Conservation (phyloP, 2,113 vertebrate species). For the Lampris megalopsis region DNA sequence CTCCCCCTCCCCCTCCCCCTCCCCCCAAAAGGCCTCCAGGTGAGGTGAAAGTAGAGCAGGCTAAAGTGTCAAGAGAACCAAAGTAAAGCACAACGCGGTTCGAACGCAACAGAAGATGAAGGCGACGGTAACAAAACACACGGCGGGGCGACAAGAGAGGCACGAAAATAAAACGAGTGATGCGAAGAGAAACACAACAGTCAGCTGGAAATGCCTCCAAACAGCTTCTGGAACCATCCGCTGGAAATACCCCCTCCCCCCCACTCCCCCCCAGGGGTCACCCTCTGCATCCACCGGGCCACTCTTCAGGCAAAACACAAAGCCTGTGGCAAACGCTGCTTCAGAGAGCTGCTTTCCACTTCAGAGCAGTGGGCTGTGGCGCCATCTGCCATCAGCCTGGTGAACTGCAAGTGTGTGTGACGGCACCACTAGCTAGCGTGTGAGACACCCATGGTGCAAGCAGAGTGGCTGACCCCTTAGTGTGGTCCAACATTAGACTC, state of each 20-base stretch:
- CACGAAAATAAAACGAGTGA: slow-evolving; percentile 68
- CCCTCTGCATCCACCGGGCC: slow-evolving; percentile 44
- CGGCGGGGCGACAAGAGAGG: slow-evolving; percentile 64
- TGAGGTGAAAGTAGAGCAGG: slow-evolving; percentile 59
- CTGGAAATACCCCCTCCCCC: slow-evolving; percentile 19
- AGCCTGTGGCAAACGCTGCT: slow-evolving; percentile 15
- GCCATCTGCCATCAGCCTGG: slow-evolving; percentile 62
- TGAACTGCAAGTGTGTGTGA: slow-evolving; percentile 26
- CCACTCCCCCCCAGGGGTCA: slow-evolving; percentile 46
- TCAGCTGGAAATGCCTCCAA: slow-evolving; percentile 67
- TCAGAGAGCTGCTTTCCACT: background rate
- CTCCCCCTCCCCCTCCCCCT: slow-evolving; percentile 26
- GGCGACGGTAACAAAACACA: slow-evolving; percentile 42
- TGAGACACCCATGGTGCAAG: background rate
- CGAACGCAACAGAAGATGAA: slow-evolving; percentile 16
- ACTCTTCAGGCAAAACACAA: slow-evolving; percentile 41
- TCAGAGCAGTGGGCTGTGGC: slow-evolving; percentile 39
- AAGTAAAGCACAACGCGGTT: slow-evolving; percentile 49
- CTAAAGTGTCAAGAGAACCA: slow-evolving; percentile 5
- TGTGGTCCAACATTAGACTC: background rate
- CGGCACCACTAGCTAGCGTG: background rate
- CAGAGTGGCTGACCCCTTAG: background rate
- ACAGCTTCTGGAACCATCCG: slow-evolving; percentile 71
- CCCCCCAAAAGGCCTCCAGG: slow-evolving; percentile 77
- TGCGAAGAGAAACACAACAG: slow-evolving; percentile 39